Evolutionary conservation across 2,888 invertebrate species (phyloP), one percentile per base, ranked within the genome.

Genomic region (Agrochola litura): DNA sequence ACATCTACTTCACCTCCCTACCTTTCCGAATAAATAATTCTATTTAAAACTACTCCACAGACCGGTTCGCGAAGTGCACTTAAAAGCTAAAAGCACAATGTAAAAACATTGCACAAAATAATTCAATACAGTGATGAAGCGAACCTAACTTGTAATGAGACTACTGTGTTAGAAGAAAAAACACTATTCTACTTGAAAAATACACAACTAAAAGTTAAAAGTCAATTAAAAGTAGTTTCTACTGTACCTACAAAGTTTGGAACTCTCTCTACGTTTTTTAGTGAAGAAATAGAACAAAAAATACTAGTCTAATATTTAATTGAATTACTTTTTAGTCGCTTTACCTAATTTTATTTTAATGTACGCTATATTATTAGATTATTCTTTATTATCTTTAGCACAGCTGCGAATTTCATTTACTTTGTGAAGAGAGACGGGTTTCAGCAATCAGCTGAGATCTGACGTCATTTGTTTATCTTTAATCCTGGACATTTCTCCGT

Each of bases 161-260:
- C 72, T 83, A 56, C 67, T 72, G 58, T 76, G 77, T 84, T 82
- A 88, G 65, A 86, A 78, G 64, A 80, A 87, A n/a, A 79, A 85
- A 80, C 77, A 81, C 30, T 64, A 75, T 54, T 77, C 76, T 75
- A 78, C 71, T 85, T 73, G 69, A 86, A 84, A 86, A 87, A 88
- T 77, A 81, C 66, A 77, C 75, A 76, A 77, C 85, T 86, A 77
- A 89, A 90, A 88, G 87, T 90, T 90, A 84, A 88, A 90, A 88
- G 64, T 83, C 89, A 90, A 90, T 90, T 90, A 90, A 90, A 90
- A 90, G 76, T 86, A 85, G 82, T 86, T 87, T 79, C 86, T 83
- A 86, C 88, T 89, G 86, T 85, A 76, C 85, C 84, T 86, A 79
- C 68, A 8, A 81, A 88, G 84, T 88, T 87, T 64, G 74, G 72